These are phyloP conservation scores for Acleris literana DNA, from an alignment of 2,888 invertebrate genomes.

Conservation along the genomic window DNA sequence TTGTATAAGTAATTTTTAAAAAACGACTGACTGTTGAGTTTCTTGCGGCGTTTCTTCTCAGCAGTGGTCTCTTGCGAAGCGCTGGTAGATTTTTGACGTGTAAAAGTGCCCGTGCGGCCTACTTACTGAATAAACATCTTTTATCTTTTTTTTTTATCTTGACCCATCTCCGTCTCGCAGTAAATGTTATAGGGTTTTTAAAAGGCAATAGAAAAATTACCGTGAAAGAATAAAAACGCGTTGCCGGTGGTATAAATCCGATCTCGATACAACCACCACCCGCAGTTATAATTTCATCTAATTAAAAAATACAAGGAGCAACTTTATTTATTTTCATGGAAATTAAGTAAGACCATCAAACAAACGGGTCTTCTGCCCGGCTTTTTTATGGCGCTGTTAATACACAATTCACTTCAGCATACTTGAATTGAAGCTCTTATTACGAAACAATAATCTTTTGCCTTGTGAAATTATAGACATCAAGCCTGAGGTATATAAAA, in stretches of 20 bases:
- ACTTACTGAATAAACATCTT: too few relatives aligned
- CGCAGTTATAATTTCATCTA: conserved; percentile 19
- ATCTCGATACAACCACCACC: background rate
- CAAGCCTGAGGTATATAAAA: conserved; percentile 50
- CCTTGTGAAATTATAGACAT: conserved; percentile 56
- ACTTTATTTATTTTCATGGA: conserved; percentile 23
- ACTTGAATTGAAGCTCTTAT: conserved; percentile 58
- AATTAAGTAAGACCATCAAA: conserved; percentile 26
- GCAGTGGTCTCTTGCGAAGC: too few relatives aligned
- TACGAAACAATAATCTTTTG: conserved; percentile 55
- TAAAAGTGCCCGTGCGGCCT: too few relatives aligned
- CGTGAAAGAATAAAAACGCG: background rate
- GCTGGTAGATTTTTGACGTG: too few relatives aligned
- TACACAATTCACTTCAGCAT: conserved; percentile 58
- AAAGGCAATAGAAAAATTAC: conserved; percentile 2
- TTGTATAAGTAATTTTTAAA: too few relatives aligned
- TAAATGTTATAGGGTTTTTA: conserved; percentile 10
- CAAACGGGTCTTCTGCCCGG: conserved; percentile 43
- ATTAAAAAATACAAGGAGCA: conserved; percentile 25
- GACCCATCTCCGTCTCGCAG: background rate
- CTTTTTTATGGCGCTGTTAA: conserved; percentile 58
- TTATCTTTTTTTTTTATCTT: too few relatives aligned
- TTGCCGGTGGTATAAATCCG: conserved; percentile 5
- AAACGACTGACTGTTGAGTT: too few relatives aligned
- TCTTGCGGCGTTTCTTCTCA: too few relatives aligned